Percentiles rank a stretch among this genome's conserved stretches.
Evolutionary conservation across 2,797 vertebrate species (phyloP).

Genomic region (Halcyon chelicuti): DNA sequence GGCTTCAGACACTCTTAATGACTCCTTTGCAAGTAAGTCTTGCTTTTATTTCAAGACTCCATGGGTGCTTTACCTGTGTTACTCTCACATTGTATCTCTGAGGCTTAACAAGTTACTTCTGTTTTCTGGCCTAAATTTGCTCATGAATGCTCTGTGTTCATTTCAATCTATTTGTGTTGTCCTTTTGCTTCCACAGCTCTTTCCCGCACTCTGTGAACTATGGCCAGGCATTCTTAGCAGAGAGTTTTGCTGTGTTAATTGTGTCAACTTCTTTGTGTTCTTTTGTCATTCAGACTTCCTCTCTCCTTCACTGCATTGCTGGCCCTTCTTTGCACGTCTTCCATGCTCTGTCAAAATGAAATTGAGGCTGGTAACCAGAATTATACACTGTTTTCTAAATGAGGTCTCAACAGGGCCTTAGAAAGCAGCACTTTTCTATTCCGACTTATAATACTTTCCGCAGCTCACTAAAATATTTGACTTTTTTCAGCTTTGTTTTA

Average conservation of each 20-base stretch:
- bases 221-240: neutral
- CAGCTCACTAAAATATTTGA: neutral
- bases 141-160: fast-evolving
- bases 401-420: neutral
- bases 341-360: neutral
- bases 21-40: neutral
- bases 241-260: neutral
- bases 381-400: neutral
- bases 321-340: neutral
- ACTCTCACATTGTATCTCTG: neutral
- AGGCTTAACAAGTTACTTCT: neutral
- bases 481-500: neutral
- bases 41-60: neutral
- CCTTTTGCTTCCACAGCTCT: neutral
- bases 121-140: neutral
- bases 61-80: neutral
- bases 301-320: neutral
- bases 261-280: neutral
- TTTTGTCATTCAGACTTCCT: neutral
- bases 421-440: neutral
- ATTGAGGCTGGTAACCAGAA: neutral
- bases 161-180: slow-evolving; percentile 29
- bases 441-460: neutral
- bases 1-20: neutral
- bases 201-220: neutral